phyloP scores from a whole-genome alignment of 1,140 invertebrate genomes.

The Glomeris maerens region DNA sequence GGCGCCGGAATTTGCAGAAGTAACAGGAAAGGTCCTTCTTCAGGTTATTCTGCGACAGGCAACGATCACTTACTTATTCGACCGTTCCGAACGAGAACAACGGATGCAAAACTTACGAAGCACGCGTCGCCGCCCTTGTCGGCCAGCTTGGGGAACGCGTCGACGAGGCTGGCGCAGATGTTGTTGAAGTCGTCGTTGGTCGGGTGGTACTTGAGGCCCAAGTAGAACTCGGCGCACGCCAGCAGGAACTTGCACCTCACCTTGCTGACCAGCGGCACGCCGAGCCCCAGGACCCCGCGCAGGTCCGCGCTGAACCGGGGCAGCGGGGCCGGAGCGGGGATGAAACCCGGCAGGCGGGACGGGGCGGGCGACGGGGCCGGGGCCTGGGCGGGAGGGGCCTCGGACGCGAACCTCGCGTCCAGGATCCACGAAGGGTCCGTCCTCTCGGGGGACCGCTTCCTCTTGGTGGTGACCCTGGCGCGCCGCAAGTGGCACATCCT shows the following conservation, averaged over 20 bases:
- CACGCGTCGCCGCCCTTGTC: not conserved
- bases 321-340: not conserved
- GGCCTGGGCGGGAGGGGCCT: not conserved
- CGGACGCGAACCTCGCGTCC: not conserved
- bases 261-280: not conserved
- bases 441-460: not conserved
- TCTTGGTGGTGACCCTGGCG: not conserved
- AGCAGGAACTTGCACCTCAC: not conserved
- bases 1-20: not conserved
- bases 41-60: not conserved
- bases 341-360: not conserved
- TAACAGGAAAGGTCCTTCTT: conserved; percentile 2
- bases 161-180: not conserved
- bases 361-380: not conserved
- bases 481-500: not conserved
- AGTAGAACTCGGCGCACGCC: not conserved
- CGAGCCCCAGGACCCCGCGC: not conserved
- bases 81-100: not conserved
- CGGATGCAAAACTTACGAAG: not conserved
- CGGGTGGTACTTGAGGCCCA: not conserved
- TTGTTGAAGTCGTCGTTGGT: not conserved
- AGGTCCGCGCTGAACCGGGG: not conserved
- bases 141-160: not conserved
- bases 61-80: not conserved
- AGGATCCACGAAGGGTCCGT: no score